Percentiles rank a stretch among this genome's conserved stretches.
These are phyloP conservation scores for Adineta ricciae DNA, from an alignment of 2,888 invertebrate genomes.

Conservation along the genomic window DNA sequence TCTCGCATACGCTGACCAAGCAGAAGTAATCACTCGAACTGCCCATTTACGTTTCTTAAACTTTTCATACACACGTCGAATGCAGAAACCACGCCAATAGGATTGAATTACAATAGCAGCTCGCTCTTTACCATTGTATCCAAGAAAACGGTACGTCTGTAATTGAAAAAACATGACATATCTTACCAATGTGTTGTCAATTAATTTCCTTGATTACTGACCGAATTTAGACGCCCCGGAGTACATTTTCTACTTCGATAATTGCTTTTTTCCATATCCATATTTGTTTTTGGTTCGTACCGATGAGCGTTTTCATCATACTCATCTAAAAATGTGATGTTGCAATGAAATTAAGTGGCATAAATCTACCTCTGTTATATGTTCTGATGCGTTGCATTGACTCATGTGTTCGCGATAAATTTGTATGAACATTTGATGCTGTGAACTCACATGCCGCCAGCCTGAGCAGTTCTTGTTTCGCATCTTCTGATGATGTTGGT, in stretches of 20 bases:
- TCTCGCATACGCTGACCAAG: conserved; percentile 49
- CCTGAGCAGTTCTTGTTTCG: neutral
- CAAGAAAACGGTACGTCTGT: neutral
- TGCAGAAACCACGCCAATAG: conserved; percentile 39
- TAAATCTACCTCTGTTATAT: neutral
- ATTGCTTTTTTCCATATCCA: neutral
- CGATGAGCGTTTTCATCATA: neutral
- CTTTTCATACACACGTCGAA: conserved; percentile 35
- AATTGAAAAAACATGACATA: neutral
- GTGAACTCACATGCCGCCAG: neutral
- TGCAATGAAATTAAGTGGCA: no score
- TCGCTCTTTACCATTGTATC: neutral
- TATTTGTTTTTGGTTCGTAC: neutral
- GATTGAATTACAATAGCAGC: conserved; percentile 48
- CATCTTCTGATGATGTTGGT: neutral
- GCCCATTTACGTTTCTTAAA: conserved; percentile 48
- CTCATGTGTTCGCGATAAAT: neutral
- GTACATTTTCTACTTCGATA: neutral
- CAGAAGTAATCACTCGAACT: conserved; percentile 48
- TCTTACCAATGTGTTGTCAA: neutral
- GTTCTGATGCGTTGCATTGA: neutral
- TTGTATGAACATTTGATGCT: neutral
- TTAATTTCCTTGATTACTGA: neutral
- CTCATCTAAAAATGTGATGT: neutral
- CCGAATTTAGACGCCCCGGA: neutral